phyloP scores from a whole-genome alignment of 2,888 invertebrate species.

The Nymphalis urticae region DNA sequence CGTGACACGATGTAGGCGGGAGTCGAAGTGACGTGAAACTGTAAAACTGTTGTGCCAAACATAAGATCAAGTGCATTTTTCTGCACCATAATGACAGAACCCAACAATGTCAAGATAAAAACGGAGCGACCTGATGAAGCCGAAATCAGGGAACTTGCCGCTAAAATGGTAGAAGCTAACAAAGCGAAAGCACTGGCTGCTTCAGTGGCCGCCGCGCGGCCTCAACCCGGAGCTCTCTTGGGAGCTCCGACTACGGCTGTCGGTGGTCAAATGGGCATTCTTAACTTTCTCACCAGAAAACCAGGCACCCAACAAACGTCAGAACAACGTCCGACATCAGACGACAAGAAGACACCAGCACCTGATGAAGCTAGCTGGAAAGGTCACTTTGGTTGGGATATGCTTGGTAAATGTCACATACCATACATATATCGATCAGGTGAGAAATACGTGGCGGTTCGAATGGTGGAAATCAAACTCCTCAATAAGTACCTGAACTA shows the following conservation, averaged over 20 bases:
- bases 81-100: conserved; percentile 59
- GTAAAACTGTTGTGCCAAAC: conserved; percentile 27
- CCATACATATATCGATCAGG: conserved; percentile 93
- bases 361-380: conserved; percentile 89
- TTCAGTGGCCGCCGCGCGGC: conserved; percentile 76
- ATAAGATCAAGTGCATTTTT: conserved; percentile 6
- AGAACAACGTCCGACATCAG: conserved; percentile 58
- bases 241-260: conserved; percentile 61
- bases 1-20: conserved; percentile 68
- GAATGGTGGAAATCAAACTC: conserved; percentile 95
- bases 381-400: conserved; percentile 95
- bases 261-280: conserved; percentile 81
- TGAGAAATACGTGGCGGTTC: conserved; percentile 95
- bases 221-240: conserved; percentile 68
- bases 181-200: conserved; percentile 83
- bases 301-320: conserved; percentile 53
- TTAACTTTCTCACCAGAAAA: conserved; percentile 82
- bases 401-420: conserved; percentile 91
- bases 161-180: conserved; percentile 92
- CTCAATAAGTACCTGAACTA: conserved; percentile 94
- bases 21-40: conserved; percentile 28
- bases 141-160: conserved; percentile 92
- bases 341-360: conserved; percentile 72
- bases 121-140: conserved; percentile 91
- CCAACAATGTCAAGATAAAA: conserved; percentile 81